These are phyloP conservation scores for Mesodorylaimus sp. DNA, from an alignment of 2,888 invertebrate genomes.

Conservation along the genomic window DNA sequence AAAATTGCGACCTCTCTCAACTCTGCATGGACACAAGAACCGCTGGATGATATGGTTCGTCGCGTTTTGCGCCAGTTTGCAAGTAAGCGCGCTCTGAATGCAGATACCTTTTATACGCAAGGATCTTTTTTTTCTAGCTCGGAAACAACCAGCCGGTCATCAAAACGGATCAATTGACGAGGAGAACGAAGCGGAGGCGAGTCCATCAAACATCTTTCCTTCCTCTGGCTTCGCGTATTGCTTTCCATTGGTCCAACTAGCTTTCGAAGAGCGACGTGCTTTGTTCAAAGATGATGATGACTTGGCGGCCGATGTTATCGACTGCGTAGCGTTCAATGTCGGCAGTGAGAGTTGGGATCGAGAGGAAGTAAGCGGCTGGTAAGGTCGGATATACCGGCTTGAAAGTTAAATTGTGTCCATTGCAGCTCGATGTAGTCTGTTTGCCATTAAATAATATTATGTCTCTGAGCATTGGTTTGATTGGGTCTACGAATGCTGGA, in stretches of 20 bases:
- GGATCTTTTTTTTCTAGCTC: neutral
- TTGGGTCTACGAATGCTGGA: neutral
- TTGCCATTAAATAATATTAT: no score
- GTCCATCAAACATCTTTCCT: neutral
- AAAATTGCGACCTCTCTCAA: slow-evolving; percentile 5
- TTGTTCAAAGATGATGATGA: neutral
- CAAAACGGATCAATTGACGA: neutral
- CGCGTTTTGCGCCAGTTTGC: neutral
- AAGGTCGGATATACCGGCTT: no score
- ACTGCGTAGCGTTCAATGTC: no score
- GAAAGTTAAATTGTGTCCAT: no score
- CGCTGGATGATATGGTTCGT: neutral
- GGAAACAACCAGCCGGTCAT: neutral
- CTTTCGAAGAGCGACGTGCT: neutral
- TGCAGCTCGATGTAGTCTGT: no score
- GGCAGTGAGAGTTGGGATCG: no score
- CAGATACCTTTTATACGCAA: no score
- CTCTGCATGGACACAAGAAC: slow-evolving; percentile 7
- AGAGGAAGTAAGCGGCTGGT: no score
- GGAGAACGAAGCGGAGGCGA: neutral
- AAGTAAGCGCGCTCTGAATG: no score
- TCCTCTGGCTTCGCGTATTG: neutral
- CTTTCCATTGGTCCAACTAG: neutral
- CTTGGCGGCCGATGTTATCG: neutral
- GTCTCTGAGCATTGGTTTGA: no score